Base-by-base conservation (phyloP, 1,140 invertebrate genomes). In the Holcopasites calliopsidis region DNA sequence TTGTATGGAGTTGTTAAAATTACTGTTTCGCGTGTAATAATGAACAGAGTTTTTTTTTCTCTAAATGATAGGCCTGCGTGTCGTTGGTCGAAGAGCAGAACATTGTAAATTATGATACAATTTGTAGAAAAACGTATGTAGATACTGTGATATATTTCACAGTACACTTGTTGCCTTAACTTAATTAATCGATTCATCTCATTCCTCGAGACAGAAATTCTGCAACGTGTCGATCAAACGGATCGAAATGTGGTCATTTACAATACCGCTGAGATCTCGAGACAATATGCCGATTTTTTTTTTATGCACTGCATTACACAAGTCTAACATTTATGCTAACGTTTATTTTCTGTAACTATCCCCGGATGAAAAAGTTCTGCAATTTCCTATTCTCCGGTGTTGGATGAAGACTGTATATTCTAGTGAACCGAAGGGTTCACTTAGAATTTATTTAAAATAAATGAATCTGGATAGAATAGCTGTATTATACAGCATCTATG, bases 231-330 rank as follows among this genome's bases (percentile, higher is more conserved):
- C 38, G 58, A 42, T 44, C 28, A 2, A 40, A 26, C 71, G 5
- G 10, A n/a, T 21, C 16, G 16, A 44, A 35, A 44, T n/a, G 38
- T 66, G 40, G 40, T 74, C 50, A 65, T 40, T 62, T 50, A 52
- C 69, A 40, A 72, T 42, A 69, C 35, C 50, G 35, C 23, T 11
- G 44, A 35, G 57, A 54, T 70, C 47, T 61, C 60, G 62, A 74
- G 71, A 70, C 42, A 47, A 38, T 31, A 76, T 65, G 66, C 60
- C 73, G 75, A 76, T 80, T 68, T 52, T 23, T 62, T 80, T 68
- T 31, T 31, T 57, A 65, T 52, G 55, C 47, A 80, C 31, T 62
- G 62, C 26, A 33, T 73, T 73, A 70, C 33, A 66, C 60, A 64
- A 26, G 52, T 50, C 57, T 77, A 77, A 80, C 50, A 77, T 61